These are phyloP conservation scores for Leptinotarsa rubiginosa DNA, from an alignment of 2,888 invertebrate species.

Conservation along the genomic window DNA sequence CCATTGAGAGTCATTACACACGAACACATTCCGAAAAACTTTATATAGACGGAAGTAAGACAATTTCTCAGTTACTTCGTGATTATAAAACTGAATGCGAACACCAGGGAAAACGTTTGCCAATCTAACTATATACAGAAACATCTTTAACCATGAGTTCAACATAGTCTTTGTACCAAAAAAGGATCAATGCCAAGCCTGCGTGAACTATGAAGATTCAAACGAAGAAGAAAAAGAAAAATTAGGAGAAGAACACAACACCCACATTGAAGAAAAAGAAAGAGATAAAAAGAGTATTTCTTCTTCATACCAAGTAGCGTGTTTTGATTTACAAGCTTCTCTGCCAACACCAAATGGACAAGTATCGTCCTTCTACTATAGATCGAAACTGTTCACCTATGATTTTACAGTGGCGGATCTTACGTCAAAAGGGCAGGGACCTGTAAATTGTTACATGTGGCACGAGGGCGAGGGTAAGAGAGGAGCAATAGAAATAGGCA, in stretches of 20 bases:
- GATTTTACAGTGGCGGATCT: slow-evolving; percentile 36
- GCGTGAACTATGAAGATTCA: slow-evolving; percentile 31
- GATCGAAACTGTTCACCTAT: slow-evolving; percentile 33
- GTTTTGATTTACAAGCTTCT: slow-evolving; percentile 47
- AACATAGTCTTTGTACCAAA: slow-evolving; percentile 38
- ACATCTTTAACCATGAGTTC: slow-evolving; percentile 34
- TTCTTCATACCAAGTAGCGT: slow-evolving; percentile 27
- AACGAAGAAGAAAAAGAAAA: slow-evolving; percentile 24
- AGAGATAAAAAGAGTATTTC: too few relatives aligned
- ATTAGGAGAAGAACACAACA: slow-evolving; percentile 20
- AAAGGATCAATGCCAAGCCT: slow-evolving; percentile 36
- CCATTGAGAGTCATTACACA: slow-evolving; percentile 41
- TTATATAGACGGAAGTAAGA: slow-evolving; percentile 38
- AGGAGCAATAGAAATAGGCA: slow-evolving; percentile 9
- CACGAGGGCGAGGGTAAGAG: slow-evolving; percentile 25
- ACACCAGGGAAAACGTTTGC: slow-evolving; percentile 21
- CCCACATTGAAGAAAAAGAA: slow-evolving; percentile 16
- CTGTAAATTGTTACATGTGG: slow-evolving; percentile 35
- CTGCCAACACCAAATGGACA: slow-evolving; percentile 45
- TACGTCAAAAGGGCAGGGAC: slow-evolving; percentile 32
- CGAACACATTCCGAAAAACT: slow-evolving; percentile 32
- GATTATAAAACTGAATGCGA: slow-evolving; percentile 32
- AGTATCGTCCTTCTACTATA: slow-evolving; percentile 41
- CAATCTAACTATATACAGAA: slow-evolving; percentile 27
- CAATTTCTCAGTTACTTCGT: slow-evolving; percentile 31